Base-by-base conservation (phyloP, 30 jellyfish, hydroid and myxozoan genomes). In the Hydractinia echinata region DNA sequence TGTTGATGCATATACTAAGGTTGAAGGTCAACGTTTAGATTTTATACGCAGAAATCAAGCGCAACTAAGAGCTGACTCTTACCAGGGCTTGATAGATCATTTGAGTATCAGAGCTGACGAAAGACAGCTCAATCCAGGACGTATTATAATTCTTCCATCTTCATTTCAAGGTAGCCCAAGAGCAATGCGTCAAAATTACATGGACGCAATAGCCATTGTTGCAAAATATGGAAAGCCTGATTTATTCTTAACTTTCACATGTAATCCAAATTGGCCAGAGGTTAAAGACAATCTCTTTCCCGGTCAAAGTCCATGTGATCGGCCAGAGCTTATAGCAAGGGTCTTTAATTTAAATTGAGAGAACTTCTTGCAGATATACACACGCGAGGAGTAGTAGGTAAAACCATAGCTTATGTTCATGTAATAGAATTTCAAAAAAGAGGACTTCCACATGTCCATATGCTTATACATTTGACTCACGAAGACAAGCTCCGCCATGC, bases 361-460 rank as follows among this genome's bases (percentile, higher is more conserved):
- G 53, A 83, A 79, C 49, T 77, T 20, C 51, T 50, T 49, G 51
- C 53, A 13, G 90, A 82, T 62, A 30, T 73, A 19, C 55, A 70
- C 73, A 53, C 55, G 54, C 49, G 82, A 81, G 13, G 77, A 55
- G 89, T 68, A 51, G 67, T 88, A 30, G 95, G 94, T 18, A 16
- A 21, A 6, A 53, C 64, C 54, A 67, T 61, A 55, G 90, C 96
- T 61, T 51, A 64, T 44, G 74, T 66, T 87, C 69, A 13, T 76
- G 73, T 83, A 20, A 82, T 87, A 39, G 94, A 87, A 48, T 70
- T 81, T 73, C 95, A 87, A 58, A 87, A 87, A 58, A 62, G 87
- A 11, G 94, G 95, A 20, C 69, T 89, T 79, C 96, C 96, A 6
- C 18, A 87, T 77, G 91, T 83, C 14, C 96, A 86, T 72, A 81